These are phyloP conservation scores for Sciurus vulgaris DNA, from an alignment of 2,797 vertebrate species.

Conservation along the genomic window DNA sequence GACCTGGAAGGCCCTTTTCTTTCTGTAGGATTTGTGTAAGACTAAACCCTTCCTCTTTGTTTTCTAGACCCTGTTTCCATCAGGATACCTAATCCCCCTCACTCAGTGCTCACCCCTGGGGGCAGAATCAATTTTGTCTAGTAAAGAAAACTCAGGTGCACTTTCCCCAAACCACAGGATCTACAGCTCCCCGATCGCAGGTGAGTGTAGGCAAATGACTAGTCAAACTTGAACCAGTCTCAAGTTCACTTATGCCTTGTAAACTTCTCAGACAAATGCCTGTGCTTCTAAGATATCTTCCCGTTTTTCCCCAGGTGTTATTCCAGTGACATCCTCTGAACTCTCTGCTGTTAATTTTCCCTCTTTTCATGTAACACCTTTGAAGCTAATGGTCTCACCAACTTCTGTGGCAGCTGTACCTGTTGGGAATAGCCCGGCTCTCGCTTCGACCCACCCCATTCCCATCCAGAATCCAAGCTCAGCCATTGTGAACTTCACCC, in stretches of 20 bases:
- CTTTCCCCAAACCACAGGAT: conserved; percentile 89
- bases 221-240: neutral
- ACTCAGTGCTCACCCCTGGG: conserved; percentile 90
- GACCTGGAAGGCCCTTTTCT: conserved; percentile 12
- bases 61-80: conserved; percentile 92
- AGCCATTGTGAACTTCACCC: conserved; percentile 95
- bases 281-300: conserved; percentile 29
- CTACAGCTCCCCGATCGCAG: conserved; percentile 92
- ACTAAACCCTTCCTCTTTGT: conserved; percentile 66
- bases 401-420: conserved; percentile 88
- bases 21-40: neutral
- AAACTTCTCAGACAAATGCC: neutral
- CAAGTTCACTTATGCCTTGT: neutral
- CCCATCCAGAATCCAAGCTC: conserved; percentile 90
- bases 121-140: conserved; percentile 85
- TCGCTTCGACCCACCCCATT: conserved; percentile 82
- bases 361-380: conserved; percentile 88
- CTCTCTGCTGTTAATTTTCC: conserved; percentile 87
- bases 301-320: conserved; percentile 85
- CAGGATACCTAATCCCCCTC: conserved; percentile 96
- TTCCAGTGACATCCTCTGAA: conserved; percentile 87
- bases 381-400: conserved; percentile 89
- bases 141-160: conserved; percentile 86
- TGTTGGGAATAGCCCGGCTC: conserved; percentile 83
- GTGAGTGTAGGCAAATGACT: conserved; percentile 84